Base-by-base conservation (phyloP, 2,797 vertebrate genomes). In the Serranus cabrilla region DNA sequence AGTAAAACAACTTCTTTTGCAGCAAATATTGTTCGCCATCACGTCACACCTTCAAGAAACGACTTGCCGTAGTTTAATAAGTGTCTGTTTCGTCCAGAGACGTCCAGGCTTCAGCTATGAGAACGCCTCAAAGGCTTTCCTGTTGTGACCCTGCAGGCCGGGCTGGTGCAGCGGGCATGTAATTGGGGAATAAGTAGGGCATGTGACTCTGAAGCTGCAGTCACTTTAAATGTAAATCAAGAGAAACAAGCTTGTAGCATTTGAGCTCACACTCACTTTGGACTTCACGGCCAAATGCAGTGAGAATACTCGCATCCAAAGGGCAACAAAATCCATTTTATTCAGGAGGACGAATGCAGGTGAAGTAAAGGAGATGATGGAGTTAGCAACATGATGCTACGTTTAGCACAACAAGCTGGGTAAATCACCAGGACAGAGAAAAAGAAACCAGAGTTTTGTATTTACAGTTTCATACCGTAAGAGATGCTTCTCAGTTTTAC, bases 211-310 rank as follows among this genome's bases (percentile, higher is more conserved):
- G 73, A 76, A 74, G 72, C 76, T 20, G 52, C 63, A 62, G 82
- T 82, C 87, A 46, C 83, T 83, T 82, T 54, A 78, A 80, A 87
- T 84, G 77, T 34, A 75, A 82, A 84, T 88, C 77, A 79, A 74
- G 59, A 4, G 39, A 25, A 25, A 47, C 25, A 27, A 63, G 72
- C 37, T 58, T 18, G 45, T 11, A 66, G n/a, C 7, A 17, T 71
- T 77, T 52, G 23, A 17, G 61, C 42, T 71, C 0, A 9, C 5
- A 57, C 47, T 56, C 67, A 9, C 55, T 71, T 13, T 45, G 20
- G 20, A 50, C 61, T 23, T n/a, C 60, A 21, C 20, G 11, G 55
- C 69, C 56, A 65, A 62, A 59, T 1, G 47, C 16, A 0, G 0
- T 0, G n/a, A 52, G n/a, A 20, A 49, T 7, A 2, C 37, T 63